A percentile compares a stretch with the other conserved stretches of the same genome.
These are phyloP conservation scores for Brachyhypopomus gauderio DNA, from an alignment of 2,113 vertebrate species.

Conservation along the genomic window DNA sequence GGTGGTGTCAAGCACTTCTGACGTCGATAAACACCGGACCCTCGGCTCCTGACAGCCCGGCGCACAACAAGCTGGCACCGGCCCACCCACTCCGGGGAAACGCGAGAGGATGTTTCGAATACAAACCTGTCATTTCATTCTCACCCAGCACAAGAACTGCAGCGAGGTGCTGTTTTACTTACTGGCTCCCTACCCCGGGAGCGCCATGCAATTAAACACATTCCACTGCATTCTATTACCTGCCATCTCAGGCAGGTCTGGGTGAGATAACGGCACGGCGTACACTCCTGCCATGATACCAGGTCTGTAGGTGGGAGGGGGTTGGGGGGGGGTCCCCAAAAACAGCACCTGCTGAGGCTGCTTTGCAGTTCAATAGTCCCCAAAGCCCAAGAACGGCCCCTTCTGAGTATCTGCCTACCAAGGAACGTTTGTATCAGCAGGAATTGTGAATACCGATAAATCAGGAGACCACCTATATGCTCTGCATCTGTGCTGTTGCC, in stretches of 20 bases:
- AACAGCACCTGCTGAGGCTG: too few relatives aligned
- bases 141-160: background rate
- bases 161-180: conserved; percentile 5
- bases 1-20: conserved; percentile 38
- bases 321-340: too few relatives aligned
- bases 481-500: background rate
- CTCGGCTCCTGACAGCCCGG: conserved; percentile 11
- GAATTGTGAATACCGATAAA: too few relatives aligned
- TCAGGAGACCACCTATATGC: background rate
- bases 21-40: conserved; percentile 31
- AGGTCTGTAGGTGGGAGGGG: too few relatives aligned
- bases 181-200: background rate
- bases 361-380: too few relatives aligned
- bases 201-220: conserved; percentile 5
- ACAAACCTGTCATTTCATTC: conserved; percentile 27
- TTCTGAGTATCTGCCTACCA: too few relatives aligned
- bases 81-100: background rate
- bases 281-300: too few relatives aligned
- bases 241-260: background rate
- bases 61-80: background rate
- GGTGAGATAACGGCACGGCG: background rate
- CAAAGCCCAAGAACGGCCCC: too few relatives aligned
- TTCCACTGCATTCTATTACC: background rate
- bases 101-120: conserved; percentile 20
- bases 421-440: too few relatives aligned